Evolutionary conservation across 2,888 invertebrate species (phyloP).

Genomic region (Diaphora mendica): DNA sequence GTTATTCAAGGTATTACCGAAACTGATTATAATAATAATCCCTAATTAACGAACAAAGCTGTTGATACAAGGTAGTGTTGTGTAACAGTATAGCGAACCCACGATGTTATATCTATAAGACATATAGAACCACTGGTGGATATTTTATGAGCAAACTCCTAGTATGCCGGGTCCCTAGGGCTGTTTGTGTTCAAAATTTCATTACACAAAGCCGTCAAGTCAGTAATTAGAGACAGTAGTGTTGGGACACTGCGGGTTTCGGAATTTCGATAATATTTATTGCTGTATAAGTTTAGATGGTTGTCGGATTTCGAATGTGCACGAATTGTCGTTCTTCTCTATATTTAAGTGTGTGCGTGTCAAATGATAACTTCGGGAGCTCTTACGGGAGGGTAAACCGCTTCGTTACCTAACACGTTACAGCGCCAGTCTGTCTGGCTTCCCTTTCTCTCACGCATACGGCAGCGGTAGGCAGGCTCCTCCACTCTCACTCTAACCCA

Average conservation of each 20-base stretch:
- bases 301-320: too few species aligned
- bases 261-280: conserved; percentile 20
- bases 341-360: too few species aligned
- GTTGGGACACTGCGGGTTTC: conserved; percentile 25
- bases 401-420: too few species aligned
- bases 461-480: too few species aligned
- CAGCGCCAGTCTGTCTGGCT: too few species aligned
- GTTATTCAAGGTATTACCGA: too few species aligned
- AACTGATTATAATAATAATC: background rate
- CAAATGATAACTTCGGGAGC: too few species aligned
- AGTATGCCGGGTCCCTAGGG: conserved; percentile 31
- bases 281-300: too few species aligned
- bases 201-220: conserved; percentile 49
- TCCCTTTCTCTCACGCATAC: too few species aligned
- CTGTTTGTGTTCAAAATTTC: conserved; percentile 52
- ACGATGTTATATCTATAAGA: background rate
- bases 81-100: background rate
- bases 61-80: background rate
- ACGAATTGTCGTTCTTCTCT: too few species aligned
- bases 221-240: conserved; percentile 53
- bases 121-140: conserved; percentile 1
- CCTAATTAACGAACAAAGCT: background rate
- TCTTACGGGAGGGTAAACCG: too few species aligned
- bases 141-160: conserved; percentile 34
- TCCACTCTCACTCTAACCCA: too few species aligned